phyloP scores from a whole-genome alignment of 2,113 vertebrate genomes.

The Brachyistius frenatus region DNA sequence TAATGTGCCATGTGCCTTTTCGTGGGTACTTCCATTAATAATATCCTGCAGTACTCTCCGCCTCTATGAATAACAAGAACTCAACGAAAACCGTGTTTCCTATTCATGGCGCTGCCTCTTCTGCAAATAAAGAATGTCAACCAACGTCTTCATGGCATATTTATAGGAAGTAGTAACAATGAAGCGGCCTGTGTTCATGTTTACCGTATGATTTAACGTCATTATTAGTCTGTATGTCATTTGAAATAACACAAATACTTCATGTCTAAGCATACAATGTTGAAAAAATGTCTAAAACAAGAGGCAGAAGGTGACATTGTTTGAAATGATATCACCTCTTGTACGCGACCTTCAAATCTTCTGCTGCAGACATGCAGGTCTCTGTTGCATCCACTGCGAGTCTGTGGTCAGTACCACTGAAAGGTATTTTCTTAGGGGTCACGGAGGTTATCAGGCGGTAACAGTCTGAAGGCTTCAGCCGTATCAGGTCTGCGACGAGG shows the following conservation, averaged over 20 bases:
- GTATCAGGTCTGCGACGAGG: slow-evolving; percentile 27
- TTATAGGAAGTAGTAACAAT: neutral
- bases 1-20: no score
- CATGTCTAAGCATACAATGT: neutral
- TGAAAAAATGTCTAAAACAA: neutral
- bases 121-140: neutral
- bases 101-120: neutral
- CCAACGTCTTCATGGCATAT: neutral
- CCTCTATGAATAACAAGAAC: slow-evolving; percentile 53
- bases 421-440: slow-evolving; percentile 41
- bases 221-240: neutral
- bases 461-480: slow-evolving; percentile 46
- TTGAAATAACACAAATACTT: neutral
- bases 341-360: slow-evolving; percentile 12
- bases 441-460: slow-evolving; percentile 55
- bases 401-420: neutral
- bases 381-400: slow-evolving; percentile 15
- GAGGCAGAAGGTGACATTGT: neutral
- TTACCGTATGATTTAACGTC: neutral
- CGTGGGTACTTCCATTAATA: neutral
- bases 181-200: neutral
- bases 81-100: slow-evolving; percentile 10
- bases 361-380: slow-evolving; percentile 14
- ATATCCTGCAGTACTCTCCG: neutral
- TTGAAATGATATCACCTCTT: neutral